Conservation (phyloP, 1,140 invertebrate genomes). For the Lanistes nyassanus region DNA sequence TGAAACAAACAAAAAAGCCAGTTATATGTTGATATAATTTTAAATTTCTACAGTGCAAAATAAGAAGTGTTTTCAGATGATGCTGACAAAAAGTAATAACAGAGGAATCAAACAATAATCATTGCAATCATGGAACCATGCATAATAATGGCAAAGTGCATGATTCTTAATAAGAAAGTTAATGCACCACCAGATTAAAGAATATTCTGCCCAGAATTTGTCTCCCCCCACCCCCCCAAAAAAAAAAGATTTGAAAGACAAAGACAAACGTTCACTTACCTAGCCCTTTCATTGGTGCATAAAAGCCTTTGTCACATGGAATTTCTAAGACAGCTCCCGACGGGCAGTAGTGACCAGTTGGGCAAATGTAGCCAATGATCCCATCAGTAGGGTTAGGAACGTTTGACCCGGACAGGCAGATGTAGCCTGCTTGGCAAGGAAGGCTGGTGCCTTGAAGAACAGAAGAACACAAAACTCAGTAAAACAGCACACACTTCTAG, state of each 20-base stretch:
- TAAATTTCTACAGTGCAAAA: too few species aligned
- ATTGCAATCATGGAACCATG: too few species aligned
- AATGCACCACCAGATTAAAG: too few species aligned
- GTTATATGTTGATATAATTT: too few species aligned
- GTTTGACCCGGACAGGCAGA: conserved; percentile 59
- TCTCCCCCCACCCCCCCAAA: too few species aligned
- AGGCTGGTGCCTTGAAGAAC: conserved; percentile 49
- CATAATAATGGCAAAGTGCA: too few species aligned
- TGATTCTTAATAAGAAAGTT: too few species aligned
- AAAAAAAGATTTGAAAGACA: too few species aligned
- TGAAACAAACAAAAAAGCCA: conserved; percentile 23
- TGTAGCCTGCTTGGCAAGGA: conserved; percentile 58
- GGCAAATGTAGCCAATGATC: conserved; percentile 61
- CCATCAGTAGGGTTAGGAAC: conserved; percentile 52
- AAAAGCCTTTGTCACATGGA: conserved; percentile 52
- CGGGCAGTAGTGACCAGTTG: conserved; percentile 58
- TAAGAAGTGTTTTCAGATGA: too few species aligned
- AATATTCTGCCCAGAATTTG: too few species aligned
- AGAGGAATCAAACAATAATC: too few species aligned
- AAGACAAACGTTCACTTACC: conserved; percentile 33
- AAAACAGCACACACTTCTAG: not conserved
- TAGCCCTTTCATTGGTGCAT: conserved; percentile 42
- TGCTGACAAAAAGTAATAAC: too few species aligned
- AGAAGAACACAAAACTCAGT: not conserved
- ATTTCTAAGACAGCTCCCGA: conserved; percentile 49